Conservation (phyloP, 92 coral and sea anemone genomes). For the Plumapathes pennacea region DNA sequence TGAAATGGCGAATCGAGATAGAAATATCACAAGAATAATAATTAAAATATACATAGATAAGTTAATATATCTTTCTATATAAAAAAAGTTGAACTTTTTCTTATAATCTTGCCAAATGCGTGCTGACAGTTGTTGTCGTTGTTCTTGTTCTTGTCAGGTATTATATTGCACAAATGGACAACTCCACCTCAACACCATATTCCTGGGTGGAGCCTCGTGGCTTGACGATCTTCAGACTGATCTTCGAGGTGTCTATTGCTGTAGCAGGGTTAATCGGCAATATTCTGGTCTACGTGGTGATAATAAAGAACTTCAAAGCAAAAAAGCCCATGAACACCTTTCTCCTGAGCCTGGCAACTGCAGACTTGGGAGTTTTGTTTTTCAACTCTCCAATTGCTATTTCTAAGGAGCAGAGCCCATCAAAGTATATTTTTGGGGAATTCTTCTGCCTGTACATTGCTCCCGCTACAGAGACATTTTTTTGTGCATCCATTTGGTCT, state of each 20-base stretch:
- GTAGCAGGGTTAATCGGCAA: slow-evolving; percentile 9
- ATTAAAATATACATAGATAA: too few relatives aligned
- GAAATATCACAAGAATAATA: too few relatives aligned
- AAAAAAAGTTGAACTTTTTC: too few relatives aligned
- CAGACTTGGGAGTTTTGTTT: slow-evolving; percentile 21
- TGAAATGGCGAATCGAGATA: too few relatives aligned
- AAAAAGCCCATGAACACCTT: slow-evolving; percentile 4
- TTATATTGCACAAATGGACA: too few relatives aligned
- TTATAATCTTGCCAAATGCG: too few relatives aligned
- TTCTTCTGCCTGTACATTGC: slow-evolving; percentile 5
- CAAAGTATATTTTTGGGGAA: not conserved
- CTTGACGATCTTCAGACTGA: slow-evolving; percentile 1
- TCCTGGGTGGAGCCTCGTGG: too few relatives aligned
- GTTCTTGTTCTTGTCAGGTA: too few relatives aligned
- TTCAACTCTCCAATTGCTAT: not conserved
- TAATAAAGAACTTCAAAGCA: slow-evolving; percentile 6
- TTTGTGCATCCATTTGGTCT: slow-evolving; percentile 19
- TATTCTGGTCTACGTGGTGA: not conserved
- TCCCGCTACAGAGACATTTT: slow-evolving; percentile 6
- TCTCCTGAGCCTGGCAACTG: slow-evolving; percentile 10
- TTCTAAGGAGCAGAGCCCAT: not conserved
- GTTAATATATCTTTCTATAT: too few relatives aligned
- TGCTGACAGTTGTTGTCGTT: too few relatives aligned
- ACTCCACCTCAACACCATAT: too few relatives aligned
- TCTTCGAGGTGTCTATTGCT: not conserved